Percentiles rank a stretch among this genome's conserved stretches.
These are phyloP conservation scores for Talpa occidentalis DNA, from an alignment of 2,113 vertebrate genomes.

Conservation along the genomic window DNA sequence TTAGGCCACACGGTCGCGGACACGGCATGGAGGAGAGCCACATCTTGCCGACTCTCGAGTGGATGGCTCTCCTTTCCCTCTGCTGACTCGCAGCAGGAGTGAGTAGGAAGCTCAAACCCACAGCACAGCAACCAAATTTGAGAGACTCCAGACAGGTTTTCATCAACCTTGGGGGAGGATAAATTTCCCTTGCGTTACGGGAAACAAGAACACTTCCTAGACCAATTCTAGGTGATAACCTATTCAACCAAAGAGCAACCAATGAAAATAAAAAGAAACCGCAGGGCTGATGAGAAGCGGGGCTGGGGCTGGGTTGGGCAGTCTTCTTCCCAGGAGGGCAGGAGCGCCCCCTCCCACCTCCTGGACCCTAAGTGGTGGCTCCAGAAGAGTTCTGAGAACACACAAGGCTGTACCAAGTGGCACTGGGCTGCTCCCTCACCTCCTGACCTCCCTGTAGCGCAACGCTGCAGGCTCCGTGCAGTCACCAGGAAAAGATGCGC, in stretches of 20 bases:
- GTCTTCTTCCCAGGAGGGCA: neutral
- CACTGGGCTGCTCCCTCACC: neutral
- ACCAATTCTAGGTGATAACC: neutral
- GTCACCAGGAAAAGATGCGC: neutral
- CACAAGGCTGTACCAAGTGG: neutral
- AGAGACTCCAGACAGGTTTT: neutral
- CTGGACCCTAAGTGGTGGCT: neutral
- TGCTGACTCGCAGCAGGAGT: neutral
- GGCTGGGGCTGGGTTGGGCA: neutral
- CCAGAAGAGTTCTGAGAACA: neutral
- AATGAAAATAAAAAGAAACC: neutral
- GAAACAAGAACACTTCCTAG: neutral
- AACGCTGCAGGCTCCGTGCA: neutral
- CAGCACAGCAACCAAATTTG: neutral
- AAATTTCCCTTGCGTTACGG: neutral
- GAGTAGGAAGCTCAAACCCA: neutral
- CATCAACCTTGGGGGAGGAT: neutral
- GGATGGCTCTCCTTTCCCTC: neutral
- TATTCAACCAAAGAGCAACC: neutral
- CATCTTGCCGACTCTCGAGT: neutral
- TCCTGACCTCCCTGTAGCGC: neutral
- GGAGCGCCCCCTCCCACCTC: neutral
- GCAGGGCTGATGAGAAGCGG: neutral
- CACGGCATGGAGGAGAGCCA: neutral
- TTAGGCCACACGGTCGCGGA: neutral